Conservation (phyloP, 2,113 vertebrate species). For the Callionymus lyra region DNA sequence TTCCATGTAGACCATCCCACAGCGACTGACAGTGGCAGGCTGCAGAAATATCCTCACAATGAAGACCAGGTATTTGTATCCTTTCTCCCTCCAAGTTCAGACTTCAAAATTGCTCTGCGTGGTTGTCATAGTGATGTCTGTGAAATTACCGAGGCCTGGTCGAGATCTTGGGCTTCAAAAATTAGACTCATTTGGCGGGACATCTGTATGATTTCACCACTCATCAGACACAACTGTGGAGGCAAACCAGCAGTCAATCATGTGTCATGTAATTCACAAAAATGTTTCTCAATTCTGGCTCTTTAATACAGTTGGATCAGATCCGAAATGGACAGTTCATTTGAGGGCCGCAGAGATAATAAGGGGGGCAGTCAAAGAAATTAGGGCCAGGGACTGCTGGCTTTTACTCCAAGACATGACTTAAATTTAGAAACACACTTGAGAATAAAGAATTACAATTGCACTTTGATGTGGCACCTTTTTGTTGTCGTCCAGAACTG, state of each 20-base stretch:
- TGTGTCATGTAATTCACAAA: too few relatives aligned
- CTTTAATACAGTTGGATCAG: too few relatives aligned
- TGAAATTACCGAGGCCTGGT: constrained; percentile 87
- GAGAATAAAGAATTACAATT: too few relatives aligned
- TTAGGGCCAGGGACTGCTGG: too few relatives aligned
- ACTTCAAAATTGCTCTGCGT: background rate
- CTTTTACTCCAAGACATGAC: too few relatives aligned
- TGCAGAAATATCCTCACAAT: constrained; percentile 26
- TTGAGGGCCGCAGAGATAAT: too few relatives aligned
- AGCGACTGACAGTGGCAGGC: constrained; percentile 95
- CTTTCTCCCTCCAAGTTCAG: background rate
- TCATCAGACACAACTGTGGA: constrained; percentile 89
- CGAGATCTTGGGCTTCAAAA: constrained; percentile 95
- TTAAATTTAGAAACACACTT: too few relatives aligned
- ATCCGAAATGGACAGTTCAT: too few relatives aligned
- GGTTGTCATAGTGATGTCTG: too few relatives aligned
- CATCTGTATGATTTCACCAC: constrained; percentile 98
- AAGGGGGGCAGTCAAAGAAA: too few relatives aligned
- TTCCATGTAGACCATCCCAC: constrained; percentile 97
- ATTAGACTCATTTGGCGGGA: constrained; percentile 94
- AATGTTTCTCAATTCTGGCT: too few relatives aligned
- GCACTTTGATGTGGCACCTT: constrained; percentile 67
- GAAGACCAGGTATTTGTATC: too few relatives aligned
- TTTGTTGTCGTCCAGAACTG: constrained; percentile 96
- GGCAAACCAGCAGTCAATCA: background rate